Evolutionary conservation across 2,113 vertebrate species (phyloP).

Genomic region (Chamaetylas fuelleborni): DNA sequence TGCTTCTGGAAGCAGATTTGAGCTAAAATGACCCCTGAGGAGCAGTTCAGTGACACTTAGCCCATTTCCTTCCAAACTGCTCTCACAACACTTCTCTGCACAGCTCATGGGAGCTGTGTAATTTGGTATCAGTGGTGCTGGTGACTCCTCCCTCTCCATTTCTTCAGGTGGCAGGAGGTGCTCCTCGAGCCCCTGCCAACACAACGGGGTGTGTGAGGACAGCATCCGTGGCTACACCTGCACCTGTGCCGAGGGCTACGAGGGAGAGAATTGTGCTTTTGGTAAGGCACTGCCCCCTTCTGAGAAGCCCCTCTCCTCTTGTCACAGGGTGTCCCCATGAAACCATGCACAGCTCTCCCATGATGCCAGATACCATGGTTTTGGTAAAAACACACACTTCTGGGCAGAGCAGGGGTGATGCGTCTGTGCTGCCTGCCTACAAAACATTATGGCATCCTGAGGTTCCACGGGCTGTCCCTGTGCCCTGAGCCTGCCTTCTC

Average conservation of each 20-base stretch:
- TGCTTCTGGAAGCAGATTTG: neutral
- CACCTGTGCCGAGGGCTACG: slow-evolving; percentile 70
- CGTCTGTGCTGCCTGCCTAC: neutral
- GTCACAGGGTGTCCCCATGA: accelerated
- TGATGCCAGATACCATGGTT: accelerated
- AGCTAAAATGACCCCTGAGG: neutral
- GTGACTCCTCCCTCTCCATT: neutral
- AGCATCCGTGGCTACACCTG: slow-evolving; percentile 79
- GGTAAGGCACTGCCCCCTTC: neutral
- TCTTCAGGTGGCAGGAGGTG: slow-evolving; percentile 79
- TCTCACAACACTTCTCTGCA: neutral
- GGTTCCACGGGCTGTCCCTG: accelerated
- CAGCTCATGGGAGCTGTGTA: accelerated
- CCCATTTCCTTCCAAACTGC: neutral
- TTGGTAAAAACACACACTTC: neutral
- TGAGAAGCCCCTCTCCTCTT: neutral
- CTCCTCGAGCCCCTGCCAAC: slow-evolving; percentile 79
- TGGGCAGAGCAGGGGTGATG: neutral
- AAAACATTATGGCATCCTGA: accelerated
- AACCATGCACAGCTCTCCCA: accelerated
- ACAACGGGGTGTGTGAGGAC: slow-evolving; percentile 78
- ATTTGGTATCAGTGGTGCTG: accelerated
- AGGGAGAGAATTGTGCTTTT: slow-evolving; percentile 80
- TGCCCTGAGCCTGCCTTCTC: neutral
- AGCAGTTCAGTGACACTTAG: neutral